A percentile compares a stretch with the other conserved stretches of the same genome.
These are phyloP conservation scores for Eupeodes corollae DNA, from an alignment of 1,140 invertebrate species.

Conservation along the genomic window DNA sequence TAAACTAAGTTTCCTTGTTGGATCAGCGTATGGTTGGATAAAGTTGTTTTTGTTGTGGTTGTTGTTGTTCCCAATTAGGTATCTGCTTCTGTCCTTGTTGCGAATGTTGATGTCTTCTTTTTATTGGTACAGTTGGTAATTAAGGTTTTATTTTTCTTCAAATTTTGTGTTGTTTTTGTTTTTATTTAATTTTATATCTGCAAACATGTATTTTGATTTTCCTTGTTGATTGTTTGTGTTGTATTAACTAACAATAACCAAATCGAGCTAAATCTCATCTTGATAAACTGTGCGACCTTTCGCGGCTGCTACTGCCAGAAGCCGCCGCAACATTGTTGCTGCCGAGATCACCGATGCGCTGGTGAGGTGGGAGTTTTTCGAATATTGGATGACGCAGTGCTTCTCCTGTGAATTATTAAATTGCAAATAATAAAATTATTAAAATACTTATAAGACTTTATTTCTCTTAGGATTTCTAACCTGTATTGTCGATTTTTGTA, in stretches of 20 bases:
- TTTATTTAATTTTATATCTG: too few species aligned
- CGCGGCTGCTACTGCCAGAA: conserved; percentile 34
- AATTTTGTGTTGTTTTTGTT: neutral
- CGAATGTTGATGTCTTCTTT: too few species aligned
- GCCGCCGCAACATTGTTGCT: conserved; percentile 21
- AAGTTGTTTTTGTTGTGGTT: too few species aligned
- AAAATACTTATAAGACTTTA: neutral
- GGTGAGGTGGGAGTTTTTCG: conserved; percentile 63
- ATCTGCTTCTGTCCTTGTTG: neutral
- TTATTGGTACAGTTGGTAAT: too few species aligned
- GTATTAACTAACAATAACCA: conserved; percentile 38
- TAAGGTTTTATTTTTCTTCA: neutral
- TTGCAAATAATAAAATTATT: neutral
- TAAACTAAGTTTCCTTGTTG: too few species aligned
- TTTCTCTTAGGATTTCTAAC: neutral
- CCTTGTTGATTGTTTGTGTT: conserved; percentile 6
- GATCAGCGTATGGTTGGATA: too few species aligned
- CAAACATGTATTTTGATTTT: too few species aligned
- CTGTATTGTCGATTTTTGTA: neutral
- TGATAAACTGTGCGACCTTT: conserved; percentile 35
- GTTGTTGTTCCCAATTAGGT: neutral
- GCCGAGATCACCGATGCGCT: conserved; percentile 48
- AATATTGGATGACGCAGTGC: conserved; percentile 91
- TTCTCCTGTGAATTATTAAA: conserved; percentile 41
- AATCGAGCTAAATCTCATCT: conserved; percentile 39